phyloP scores from a whole-genome alignment of 2,797 vertebrate species.

The Sebastes matsubarae region DNA sequence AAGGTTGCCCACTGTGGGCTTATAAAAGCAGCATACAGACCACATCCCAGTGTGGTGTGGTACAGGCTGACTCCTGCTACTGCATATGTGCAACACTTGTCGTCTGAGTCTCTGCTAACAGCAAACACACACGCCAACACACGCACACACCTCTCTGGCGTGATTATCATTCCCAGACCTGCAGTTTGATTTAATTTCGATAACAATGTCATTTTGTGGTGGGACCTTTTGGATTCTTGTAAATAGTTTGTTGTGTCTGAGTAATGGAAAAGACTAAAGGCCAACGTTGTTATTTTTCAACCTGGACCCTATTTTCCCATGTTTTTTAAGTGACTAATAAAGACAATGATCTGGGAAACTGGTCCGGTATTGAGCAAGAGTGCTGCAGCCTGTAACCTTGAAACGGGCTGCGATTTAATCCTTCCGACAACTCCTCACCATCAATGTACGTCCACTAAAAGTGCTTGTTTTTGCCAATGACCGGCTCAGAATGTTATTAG shows the following conservation, averaged over 20 bases:
- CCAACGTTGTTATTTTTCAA: no score
- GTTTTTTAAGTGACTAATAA: not conserved
- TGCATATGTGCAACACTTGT: slow-evolving; percentile 26
- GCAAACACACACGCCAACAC: not conserved
- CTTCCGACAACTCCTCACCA: no score
- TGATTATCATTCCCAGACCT: not conserved
- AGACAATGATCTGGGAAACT: not conserved
- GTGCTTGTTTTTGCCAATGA: no score
- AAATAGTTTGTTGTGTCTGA: slow-evolving; percentile 11
- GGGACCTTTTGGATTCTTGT: not conserved
- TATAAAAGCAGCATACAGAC: slow-evolving; percentile 47
- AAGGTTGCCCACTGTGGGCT: slow-evolving; percentile 50
- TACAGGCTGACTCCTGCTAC: slow-evolving; percentile 3
- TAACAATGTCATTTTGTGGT: not conserved
- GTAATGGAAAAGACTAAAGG: slow-evolving; percentile 7
- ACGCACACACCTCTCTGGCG: not conserved
- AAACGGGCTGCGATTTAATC: no score
- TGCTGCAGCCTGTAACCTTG: no score
- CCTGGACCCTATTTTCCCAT: no score
- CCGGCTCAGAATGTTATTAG: no score
- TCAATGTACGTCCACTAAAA: no score
- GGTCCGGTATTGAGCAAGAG: not conserved
- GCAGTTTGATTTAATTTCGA: slow-evolving; percentile 5
- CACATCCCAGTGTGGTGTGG: slow-evolving; percentile 27
- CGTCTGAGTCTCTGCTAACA: not conserved